phyloP scores from a whole-genome alignment of 35 echinoderm and acorn worm species.

The Holothuria glaberrima region DNA sequence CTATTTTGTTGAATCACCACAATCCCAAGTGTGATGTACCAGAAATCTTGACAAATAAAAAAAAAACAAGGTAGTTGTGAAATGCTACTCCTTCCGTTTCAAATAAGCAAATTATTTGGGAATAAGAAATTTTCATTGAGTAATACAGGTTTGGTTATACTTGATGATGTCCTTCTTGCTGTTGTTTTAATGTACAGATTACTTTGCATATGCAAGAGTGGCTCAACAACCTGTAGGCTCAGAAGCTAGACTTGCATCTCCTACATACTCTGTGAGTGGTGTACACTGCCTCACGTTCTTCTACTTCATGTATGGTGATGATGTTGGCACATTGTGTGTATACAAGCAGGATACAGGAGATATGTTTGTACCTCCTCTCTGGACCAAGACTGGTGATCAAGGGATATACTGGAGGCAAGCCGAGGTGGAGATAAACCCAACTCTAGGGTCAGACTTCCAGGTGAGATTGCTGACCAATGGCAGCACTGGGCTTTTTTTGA shows the following conservation, averaged over 20 bases:
- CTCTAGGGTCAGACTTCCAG: constrained; percentile 36
- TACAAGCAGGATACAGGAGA: constrained; percentile 63
- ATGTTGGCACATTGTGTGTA: constrained; percentile 45
- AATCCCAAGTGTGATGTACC: no score
- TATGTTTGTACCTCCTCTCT: constrained; percentile 43
- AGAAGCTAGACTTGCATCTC: constrained; percentile 49
- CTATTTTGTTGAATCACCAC: no score
- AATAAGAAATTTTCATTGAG: no score
- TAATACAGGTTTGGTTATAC: no score
- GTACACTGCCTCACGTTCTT: constrained; percentile 59
- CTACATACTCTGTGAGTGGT: neutral
- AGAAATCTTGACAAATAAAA: no score
- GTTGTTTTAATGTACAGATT: constrained; percentile 1
- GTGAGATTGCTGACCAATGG: neutral
- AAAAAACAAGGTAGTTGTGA: no score
- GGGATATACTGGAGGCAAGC: constrained; percentile 59
- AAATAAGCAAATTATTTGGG: no score
- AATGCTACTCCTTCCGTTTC: no score
- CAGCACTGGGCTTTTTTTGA: no score
- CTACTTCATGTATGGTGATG: constrained; percentile 47
- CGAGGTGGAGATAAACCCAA: constrained; percentile 41
- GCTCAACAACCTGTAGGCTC: neutral
- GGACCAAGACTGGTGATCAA: constrained; percentile 42
- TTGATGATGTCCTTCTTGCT: no score
- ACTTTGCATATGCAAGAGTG: constrained; percentile 35